phyloP scores from a whole-genome alignment of 1,140 invertebrate genomes.

The Helicorthomorpha holstii region DNA sequence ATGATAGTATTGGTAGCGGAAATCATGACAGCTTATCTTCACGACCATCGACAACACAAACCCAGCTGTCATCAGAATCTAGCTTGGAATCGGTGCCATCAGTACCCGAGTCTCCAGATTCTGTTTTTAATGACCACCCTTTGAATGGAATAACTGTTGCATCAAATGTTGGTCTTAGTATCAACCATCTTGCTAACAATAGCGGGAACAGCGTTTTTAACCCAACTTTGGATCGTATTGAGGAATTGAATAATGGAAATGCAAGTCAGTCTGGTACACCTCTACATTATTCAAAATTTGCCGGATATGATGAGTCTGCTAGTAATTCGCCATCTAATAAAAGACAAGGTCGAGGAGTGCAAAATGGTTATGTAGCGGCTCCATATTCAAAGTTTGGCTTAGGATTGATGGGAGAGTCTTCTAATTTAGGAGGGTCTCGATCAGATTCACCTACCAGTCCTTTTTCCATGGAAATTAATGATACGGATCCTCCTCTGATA shows the following conservation, averaged over 20 bases:
- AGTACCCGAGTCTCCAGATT: not conserved
- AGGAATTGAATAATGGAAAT: not conserved
- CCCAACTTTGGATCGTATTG: not conserved
- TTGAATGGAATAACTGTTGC: no score
- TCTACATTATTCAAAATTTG: slow-evolving; percentile 3
- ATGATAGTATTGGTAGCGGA: not conserved
- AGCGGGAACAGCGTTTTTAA: not conserved
- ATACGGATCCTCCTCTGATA: not conserved
- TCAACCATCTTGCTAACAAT: not conserved
- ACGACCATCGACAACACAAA: not conserved
- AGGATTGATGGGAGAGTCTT: not conserved
- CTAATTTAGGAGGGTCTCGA: not conserved
- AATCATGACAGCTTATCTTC: not conserved
- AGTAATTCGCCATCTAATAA: not conserved
- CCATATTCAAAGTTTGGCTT: slow-evolving; percentile 5
- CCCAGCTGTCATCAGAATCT: slow-evolving; percentile 4
- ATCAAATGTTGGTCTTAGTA: no score
- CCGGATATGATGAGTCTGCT: not conserved
- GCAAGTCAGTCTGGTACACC: not conserved
- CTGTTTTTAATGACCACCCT: slow-evolving; percentile 2
- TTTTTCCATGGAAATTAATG: no score
- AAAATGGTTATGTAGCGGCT: not conserved
- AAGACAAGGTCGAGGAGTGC: not conserved
- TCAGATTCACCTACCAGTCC: not conserved
- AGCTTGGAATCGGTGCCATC: not conserved